Base-by-base conservation (phyloP, 2,113 vertebrate genomes). In the Ochotona princeps region DNA sequence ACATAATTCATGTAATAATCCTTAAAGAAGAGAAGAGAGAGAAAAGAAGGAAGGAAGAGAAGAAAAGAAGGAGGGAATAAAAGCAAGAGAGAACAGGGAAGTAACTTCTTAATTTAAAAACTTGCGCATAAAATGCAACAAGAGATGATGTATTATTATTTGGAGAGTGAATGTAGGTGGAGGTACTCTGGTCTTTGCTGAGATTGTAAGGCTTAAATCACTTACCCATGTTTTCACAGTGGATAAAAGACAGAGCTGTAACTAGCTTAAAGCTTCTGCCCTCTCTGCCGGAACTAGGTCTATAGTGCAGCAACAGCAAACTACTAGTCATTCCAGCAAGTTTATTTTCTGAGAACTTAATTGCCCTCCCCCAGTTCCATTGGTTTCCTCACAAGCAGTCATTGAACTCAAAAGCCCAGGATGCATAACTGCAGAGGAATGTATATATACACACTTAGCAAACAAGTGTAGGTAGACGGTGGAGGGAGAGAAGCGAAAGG, bases 251-350 rank as follows among this genome's bases (percentile, higher is more conserved):
- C 63, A 76, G 38, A 72, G 32, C 51, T 94, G 63, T 60, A 87
- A 60, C 7, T 2, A 84, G n/a, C 51, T 78, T 51, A n/a, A 7
- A 18, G 35, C 63, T 78, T 63, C 69, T 51, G 32, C 20, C 21
- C 8, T 18, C 60, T 89, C 73, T 12, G 28, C 25, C 5, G 78
- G 35, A 54, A 30, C 72, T 60, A 17, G 44, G 6, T 84, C 78
- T 79, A 47, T 5, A 30, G 5, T 35, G 17, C 47, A 49, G 51
- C 80, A 91, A 13, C 28, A 28, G 82, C 75, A 83, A 95, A 94
- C 67, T 44, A 30, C 83, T 92, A 76, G 67, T 83, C 91, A 91
- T 75, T 73, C 75, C 72, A 81, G 35, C n/a, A 83, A n/a, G 57
- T 44, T 25, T 1, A 49, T 89, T 26, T 76, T 63, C 78, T 73